Percentiles rank a stretch among this genome's conserved stretches.
Evolutionary conservation across 2,797 vertebrate genomes (phyloP).

Genomic region (Lagocephalus sceleratus): DNA sequence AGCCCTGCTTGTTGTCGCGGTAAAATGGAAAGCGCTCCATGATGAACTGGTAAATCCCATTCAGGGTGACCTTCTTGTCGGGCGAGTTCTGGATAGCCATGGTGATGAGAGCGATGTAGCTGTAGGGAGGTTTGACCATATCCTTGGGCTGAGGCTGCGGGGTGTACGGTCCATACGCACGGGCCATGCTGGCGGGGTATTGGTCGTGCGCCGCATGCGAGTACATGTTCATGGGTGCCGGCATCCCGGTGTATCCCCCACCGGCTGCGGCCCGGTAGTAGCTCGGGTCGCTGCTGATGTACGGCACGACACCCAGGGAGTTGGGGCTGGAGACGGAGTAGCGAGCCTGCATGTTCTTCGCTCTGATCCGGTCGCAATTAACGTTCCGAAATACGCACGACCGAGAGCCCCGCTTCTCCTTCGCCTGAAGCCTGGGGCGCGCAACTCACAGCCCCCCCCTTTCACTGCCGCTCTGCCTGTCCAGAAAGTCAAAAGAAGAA

Average conservation of each 20-base stretch:
- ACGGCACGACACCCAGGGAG: conserved; percentile 96
- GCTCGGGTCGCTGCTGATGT: conserved; percentile 92
- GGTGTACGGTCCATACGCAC: conserved; percentile 86
- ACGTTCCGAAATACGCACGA: conserved; percentile 55
- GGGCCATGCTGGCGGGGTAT: conserved; percentile 87
- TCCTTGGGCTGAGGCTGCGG: conserved; percentile 93
- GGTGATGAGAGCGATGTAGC: conserved; percentile 93
- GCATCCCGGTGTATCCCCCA: conserved; percentile 94
- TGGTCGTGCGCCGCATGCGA: conserved; percentile 87
- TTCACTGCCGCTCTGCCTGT: conserved; percentile 15
- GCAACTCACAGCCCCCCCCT: conserved; percentile 51
- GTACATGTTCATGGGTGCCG: conserved; percentile 95
- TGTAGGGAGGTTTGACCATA: conserved; percentile 94
- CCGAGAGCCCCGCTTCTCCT: conserved; percentile 57
- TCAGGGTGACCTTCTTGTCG: conserved; percentile 95
- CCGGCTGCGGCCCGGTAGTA: conserved; percentile 91
- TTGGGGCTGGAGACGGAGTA: conserved; percentile 97
- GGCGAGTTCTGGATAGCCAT: conserved; percentile 95
- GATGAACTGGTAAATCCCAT: conserved; percentile 97
- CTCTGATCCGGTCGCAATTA: conserved; percentile 42
- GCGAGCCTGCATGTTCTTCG: conserved; percentile 92
- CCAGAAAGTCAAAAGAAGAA: conserved; percentile 6
- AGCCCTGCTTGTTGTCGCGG: conserved; percentile 91
- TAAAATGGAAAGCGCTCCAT: conserved; percentile 97
- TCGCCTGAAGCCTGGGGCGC: conserved; percentile 33